phyloP scores from a whole-genome alignment of 2,113 vertebrate species.

The Ivindomyrus marchei region DNA sequence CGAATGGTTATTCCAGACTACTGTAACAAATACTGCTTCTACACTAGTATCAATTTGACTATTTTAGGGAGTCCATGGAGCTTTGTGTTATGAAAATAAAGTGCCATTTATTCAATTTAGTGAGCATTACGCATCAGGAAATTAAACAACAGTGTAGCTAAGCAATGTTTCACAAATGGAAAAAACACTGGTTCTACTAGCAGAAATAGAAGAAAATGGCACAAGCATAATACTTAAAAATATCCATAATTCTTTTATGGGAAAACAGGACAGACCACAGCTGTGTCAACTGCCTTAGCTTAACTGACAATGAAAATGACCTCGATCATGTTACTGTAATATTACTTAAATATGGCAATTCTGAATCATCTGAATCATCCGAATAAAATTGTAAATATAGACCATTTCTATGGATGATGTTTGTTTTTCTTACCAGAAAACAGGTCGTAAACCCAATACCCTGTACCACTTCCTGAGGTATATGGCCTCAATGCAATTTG shows the following conservation, averaged over 20 bases:
- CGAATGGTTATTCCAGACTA: neutral
- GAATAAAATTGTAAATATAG: neutral
- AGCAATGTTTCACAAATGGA: neutral
- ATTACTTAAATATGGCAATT: neutral
- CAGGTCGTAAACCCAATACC: neutral
- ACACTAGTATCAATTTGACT: neutral
- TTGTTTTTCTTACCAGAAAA: neutral
- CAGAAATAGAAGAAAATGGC: neutral
- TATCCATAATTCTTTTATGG: neutral
- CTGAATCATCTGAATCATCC: neutral
- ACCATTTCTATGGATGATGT: neutral
- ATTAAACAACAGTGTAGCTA: neutral
- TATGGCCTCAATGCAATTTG: neutral
- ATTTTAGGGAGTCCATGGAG: neutral
- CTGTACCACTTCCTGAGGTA: neutral
- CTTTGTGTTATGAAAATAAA: neutral
- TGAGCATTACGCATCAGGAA: neutral
- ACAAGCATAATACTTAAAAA: neutral
- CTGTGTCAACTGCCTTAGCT: neutral
- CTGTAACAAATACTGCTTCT: neutral
- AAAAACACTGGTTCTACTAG: neutral
- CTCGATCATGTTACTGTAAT: neutral
- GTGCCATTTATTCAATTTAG: neutral
- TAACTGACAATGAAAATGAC: neutral
- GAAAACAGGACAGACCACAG: neutral